Conservation (phyloP, 2,888 invertebrate species). For the Hanleya hanleyi region DNA sequence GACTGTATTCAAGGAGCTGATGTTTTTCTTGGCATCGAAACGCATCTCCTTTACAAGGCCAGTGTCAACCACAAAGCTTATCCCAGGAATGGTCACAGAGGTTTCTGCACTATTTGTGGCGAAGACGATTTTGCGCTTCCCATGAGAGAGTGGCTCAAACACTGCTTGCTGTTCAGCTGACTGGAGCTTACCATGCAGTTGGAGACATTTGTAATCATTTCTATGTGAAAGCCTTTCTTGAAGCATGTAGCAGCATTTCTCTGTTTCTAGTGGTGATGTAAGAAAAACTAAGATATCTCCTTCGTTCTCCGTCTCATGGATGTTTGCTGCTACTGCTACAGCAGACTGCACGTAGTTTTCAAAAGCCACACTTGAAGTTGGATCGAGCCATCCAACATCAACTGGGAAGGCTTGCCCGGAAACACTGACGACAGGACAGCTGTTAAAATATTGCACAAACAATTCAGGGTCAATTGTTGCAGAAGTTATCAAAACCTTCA, state of each 20-base stretch:
- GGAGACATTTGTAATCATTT: slow-evolving; percentile 47
- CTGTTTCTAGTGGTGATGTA: slow-evolving; percentile 66
- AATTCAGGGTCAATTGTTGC: slow-evolving; percentile 71
- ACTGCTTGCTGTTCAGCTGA: slow-evolving; percentile 67
- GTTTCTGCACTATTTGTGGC: slow-evolving; percentile 74
- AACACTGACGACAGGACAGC: slow-evolving; percentile 61
- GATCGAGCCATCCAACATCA: slow-evolving; percentile 57
- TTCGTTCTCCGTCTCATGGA: slow-evolving; percentile 51
- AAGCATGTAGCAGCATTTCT: slow-evolving; percentile 54
- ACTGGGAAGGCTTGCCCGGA: slow-evolving; percentile 71
- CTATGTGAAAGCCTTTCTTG: background rate
- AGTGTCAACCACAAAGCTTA: slow-evolving; percentile 72
- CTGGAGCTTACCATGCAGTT: slow-evolving; percentile 54
- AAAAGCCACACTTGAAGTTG: slow-evolving; percentile 30
- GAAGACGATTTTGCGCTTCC: slow-evolving; percentile 70
- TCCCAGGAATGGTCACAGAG: slow-evolving; percentile 72
- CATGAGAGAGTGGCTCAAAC: slow-evolving; percentile 50
- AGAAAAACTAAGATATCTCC: slow-evolving; percentile 74
- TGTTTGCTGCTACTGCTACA: slow-evolving; percentile 36
- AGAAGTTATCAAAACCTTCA: slow-evolving; percentile 70
- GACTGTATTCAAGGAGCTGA: slow-evolving; percentile 56
- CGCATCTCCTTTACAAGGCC: slow-evolving; percentile 71
- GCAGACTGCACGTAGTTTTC: slow-evolving; percentile 38
- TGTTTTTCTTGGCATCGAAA: slow-evolving; percentile 66
- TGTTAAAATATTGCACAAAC: slow-evolving; percentile 66